These are phyloP conservation scores for Poecilia picta DNA, from an alignment of 2,797 vertebrate species.

Conservation along the genomic window DNA sequence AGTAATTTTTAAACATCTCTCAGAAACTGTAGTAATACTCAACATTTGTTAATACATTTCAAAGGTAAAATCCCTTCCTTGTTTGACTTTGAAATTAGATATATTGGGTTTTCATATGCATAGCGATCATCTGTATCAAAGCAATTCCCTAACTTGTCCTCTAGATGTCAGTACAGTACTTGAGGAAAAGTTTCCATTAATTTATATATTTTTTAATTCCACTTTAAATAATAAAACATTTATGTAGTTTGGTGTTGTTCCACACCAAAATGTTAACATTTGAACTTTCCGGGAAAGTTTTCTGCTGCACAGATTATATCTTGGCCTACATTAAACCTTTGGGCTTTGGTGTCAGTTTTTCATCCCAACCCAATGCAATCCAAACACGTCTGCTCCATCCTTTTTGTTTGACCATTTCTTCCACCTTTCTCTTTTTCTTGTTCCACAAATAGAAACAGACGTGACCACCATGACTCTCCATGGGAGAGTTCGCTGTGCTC, in stretches of 20 bases:
- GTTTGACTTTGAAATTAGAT: not conserved
- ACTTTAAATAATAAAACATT: conserved; percentile 6
- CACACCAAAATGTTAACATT: not conserved
- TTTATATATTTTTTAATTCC: not conserved
- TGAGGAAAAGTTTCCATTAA: not conserved
- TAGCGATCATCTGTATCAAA: not conserved
- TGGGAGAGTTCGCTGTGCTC: conserved; percentile 65
- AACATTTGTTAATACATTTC: not conserved
- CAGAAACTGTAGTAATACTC: not conserved
- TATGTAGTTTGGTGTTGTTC: conserved; percentile 1
- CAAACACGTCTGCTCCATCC: not conserved
- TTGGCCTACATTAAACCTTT: not conserved
- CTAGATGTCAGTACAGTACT: conserved; percentile 39
- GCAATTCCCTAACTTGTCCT: conserved; percentile 27
- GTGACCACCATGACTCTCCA: conserved; percentile 45
- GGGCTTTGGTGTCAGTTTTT: conserved; percentile 14
- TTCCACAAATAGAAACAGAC: conserved; percentile 24
- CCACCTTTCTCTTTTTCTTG: conserved; percentile 6
- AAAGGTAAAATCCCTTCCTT: not conserved
- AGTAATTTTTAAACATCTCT: not conserved
- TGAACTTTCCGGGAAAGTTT: not conserved
- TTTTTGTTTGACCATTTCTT: conserved; percentile 4
- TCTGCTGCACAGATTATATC: not conserved
- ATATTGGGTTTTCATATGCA: not conserved
- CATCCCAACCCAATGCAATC: conserved; percentile 6